phyloP scores from a whole-genome alignment of 2,113 vertebrate genomes.

The Rhadina sibilatrix region DNA sequence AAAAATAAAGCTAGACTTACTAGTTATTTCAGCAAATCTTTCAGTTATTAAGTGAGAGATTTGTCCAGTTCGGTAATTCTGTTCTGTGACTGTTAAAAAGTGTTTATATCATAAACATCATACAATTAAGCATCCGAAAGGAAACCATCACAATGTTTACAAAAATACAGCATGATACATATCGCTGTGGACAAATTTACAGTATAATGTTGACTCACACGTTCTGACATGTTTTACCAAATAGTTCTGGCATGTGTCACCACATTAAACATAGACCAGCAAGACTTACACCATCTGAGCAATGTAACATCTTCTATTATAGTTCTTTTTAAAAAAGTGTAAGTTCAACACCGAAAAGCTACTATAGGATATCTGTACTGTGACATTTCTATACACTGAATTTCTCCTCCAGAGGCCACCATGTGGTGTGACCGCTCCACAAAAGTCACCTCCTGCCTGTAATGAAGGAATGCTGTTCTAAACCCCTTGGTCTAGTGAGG shows the following conservation, averaged over 20 bases:
- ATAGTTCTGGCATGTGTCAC: constrained; percentile 63
- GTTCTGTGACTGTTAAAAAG: constrained; percentile 34
- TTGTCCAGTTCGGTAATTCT: constrained; percentile 12
- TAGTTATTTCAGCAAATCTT: background rate
- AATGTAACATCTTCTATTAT: constrained; percentile 64
- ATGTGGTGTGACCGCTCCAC: fast-evolving
- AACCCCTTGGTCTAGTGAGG: background rate
- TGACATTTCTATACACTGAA: constrained; percentile 35
- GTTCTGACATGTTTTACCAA: constrained; percentile 72
- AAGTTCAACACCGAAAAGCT: constrained; percentile 65
- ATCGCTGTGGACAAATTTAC: constrained; percentile 63
- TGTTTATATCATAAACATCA: constrained; percentile 48
- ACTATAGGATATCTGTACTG: constrained; percentile 53
- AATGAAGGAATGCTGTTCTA: background rate
- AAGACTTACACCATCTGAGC: constrained; percentile 64
- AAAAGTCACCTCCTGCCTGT: background rate
- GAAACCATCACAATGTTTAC: constrained; percentile 70
- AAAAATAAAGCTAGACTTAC: constrained; percentile 30
- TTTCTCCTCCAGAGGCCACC: background rate
- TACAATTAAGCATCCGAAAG: constrained; percentile 54
- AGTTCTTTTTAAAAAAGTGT: constrained; percentile 49
- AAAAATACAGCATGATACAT: constrained; percentile 68
- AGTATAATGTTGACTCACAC: constrained; percentile 61
- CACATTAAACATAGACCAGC: constrained; percentile 70
- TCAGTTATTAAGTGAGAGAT: constrained; percentile 14